Evolutionary conservation across 2,113 vertebrate species (phyloP).

Genomic region (Gobio gobio): DNA sequence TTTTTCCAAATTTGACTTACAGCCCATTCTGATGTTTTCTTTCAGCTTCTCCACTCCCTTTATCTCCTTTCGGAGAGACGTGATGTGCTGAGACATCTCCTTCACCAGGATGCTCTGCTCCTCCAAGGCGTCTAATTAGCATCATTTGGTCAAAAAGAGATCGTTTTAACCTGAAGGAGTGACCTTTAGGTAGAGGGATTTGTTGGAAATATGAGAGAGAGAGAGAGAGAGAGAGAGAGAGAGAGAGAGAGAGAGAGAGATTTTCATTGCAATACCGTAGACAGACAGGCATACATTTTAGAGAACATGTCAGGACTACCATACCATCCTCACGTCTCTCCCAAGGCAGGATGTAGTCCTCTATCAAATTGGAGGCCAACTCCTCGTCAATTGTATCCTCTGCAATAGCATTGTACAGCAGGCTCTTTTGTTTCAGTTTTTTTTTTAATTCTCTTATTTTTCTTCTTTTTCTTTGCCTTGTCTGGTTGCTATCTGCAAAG

Average conservation of each 20-base stretch:
- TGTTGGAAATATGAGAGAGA: background rate
- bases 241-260: too few relatives aligned
- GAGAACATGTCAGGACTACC: background rate
- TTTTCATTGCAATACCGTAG: background rate
- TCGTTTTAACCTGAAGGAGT: background rate
- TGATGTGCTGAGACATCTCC: background rate
- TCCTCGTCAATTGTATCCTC: background rate
- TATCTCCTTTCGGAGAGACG: background rate
- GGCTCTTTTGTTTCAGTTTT: background rate
- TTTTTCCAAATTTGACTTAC: background rate
- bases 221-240: too few relatives aligned
- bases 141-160: background rate
- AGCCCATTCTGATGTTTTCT: background rate
- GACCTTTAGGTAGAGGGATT: background rate
- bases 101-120: background rate
- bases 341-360: too few relatives aligned
- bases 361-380: background rate
- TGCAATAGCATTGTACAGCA: background rate
- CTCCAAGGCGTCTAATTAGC: background rate
- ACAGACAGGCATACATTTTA: background rate
- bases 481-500: conserved; percentile 4
- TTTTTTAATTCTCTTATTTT: conserved; percentile 7
- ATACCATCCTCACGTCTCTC: background rate
- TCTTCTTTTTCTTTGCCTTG: background rate
- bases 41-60: background rate